Evolutionary conservation across 2,113 vertebrate genomes (phyloP), one percentile per base, ranked within the genome.

Genomic region (Telmatochromis sp.): DNA sequence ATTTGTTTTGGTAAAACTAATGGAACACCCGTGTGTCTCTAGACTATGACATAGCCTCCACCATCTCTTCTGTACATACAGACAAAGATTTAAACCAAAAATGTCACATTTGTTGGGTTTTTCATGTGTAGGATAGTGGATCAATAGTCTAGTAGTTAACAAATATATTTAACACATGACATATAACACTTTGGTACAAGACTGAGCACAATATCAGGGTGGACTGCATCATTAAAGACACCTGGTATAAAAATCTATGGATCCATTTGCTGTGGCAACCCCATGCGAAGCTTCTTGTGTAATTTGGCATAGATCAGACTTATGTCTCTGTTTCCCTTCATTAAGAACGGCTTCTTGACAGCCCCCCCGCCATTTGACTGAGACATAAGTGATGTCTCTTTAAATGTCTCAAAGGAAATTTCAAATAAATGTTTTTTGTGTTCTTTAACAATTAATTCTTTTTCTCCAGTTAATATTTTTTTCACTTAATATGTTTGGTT

Each of bases 21-120:
- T 1, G 3, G 14, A n/a, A 35, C 4, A 11, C 31, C 58, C 0
- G 7, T 0, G 23, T 57, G 55, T 57, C 55, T 28, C 23, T 57
- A 28, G 13, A 57, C 55, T 1, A 57, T 1, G 55, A 9, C 55
- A 57, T 28, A 28, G 55, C 13, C 23, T 58, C 23, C 55, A 58
- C 55, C 55, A 58, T 58, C 55, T 58, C 55, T 58, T 58, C 55
- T 58, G 13, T 58, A 58, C 55, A 58, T 58, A 28, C 13, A 57
- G 1, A 57, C 23, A 58, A 58, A 58, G 23, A 58, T 58, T 9
- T 58, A 2, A 58, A 58, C 23, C 55, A 58, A 28, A 58, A 58
- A 58, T 15, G 13, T 58, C 55, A 28, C 23, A 28, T 58, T 28
- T 58, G 55, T 28, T 28, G 55, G 23, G 13, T 15, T 58, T 58